Evolutionary conservation across 2,888 invertebrate genomes (phyloP), one percentile per base, ranked within the genome.

Genomic region (Meliscaeva auricollis): DNA sequence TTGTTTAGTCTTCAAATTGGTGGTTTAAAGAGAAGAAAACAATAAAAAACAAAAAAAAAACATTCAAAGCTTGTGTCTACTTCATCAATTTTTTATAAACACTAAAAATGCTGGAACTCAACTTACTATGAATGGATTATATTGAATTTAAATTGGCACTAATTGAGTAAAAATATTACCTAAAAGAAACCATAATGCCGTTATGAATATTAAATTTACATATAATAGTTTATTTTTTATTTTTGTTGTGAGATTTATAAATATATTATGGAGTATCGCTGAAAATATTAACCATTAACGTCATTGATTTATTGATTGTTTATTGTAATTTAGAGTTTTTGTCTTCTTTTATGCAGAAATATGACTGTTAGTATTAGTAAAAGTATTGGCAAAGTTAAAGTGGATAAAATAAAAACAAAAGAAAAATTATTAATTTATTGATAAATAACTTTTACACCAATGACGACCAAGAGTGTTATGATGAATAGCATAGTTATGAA

Each of bases 81-180:
- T 41, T 41, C 13, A 13, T 41, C 41, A 13, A 41, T 26, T 13
- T 4, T 4, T 13, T 13, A 41, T 13, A 41, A 11, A 41, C 11
- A 41, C 13, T 13, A 41, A n/a, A 13, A 13, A 13, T 17, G 2
- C n/a, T 13, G 41, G 9, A 26, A 22, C 22, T n/a, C 26, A 26
- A 38, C 20, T 41, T 13, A 48, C 13, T 44, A 60, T 58, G 52
- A 66, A 30, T 46, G 66, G 30, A 66, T 77, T 41, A 15, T 77
- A 77, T 68, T 70, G 77, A 68, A 68, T 69, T 56, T 73, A 73
- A 72, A 82, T 73, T 82, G 73, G 7, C 26, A 32, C n/a, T 77
- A 69, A 82, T 77, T 73, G 58, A 62, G 48, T 54, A 15, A 22
- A 66, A 69, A 68, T 73, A 15, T 73, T 58, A 22, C 13, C 66